Conservation (phyloP, 92 coral and sea anemone genomes). For the Epizoanthus rinbou region DNA sequence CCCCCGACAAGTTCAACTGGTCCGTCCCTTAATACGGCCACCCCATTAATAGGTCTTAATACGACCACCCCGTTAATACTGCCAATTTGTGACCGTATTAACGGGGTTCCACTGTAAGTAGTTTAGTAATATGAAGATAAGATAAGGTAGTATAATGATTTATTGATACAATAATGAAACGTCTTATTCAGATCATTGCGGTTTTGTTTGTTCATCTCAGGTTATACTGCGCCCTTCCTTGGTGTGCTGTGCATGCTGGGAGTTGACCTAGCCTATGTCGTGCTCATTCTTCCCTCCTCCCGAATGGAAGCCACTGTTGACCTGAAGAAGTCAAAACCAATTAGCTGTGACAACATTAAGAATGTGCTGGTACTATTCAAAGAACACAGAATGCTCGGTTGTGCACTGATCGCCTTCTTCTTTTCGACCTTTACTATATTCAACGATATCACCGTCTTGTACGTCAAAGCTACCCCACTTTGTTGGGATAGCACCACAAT, state of each 20-base stretch:
- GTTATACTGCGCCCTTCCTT: constrained; percentile 68
- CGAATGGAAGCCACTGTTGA: constrained; percentile 24
- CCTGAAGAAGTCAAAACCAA: constrained; percentile 37
- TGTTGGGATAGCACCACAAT: constrained; percentile 57
- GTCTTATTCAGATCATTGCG: too few relatives aligned
- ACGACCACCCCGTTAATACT: too few relatives aligned
- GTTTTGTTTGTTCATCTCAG: constrained; percentile 7
- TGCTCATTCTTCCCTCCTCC: constrained; percentile 55
- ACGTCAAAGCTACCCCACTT: constrained; percentile 55
- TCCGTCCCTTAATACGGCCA: too few relatives aligned
- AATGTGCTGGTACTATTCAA: constrained; percentile 36
- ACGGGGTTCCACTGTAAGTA: too few relatives aligned
- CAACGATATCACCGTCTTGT: constrained; percentile 50
- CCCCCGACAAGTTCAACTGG: too few relatives aligned
- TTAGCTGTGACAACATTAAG: constrained; percentile 20
- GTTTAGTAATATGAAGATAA: too few relatives aligned
- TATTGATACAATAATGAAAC: too few relatives aligned
- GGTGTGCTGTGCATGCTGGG: constrained; percentile 44
- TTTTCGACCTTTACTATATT: constrained; percentile 51
- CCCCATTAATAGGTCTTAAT: too few relatives aligned
- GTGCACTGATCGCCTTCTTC: constrained; percentile 46
- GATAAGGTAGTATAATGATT: too few relatives aligned
- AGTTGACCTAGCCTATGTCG: constrained; percentile 41
- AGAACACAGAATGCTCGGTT: constrained; percentile 29
- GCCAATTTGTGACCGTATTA: too few relatives aligned